These are phyloP conservation scores for Phortica variegata DNA, from an alignment of 1,140 invertebrate genomes.

Conservation along the genomic window DNA sequence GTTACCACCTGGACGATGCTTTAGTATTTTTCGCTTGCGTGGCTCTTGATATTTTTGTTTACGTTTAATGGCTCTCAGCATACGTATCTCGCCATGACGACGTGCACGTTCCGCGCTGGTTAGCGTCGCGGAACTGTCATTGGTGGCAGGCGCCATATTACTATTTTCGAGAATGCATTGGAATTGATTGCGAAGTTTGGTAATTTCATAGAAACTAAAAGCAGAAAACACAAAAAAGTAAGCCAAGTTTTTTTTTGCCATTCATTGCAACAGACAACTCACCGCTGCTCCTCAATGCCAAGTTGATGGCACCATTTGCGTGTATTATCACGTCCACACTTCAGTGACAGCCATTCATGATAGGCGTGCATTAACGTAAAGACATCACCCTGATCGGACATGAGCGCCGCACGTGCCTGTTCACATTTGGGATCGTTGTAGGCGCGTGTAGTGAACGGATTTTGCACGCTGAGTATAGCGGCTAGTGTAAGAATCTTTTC, in stretches of 20 bases:
- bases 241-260: too few species aligned
- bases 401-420: slow-evolving; percentile 31
- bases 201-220: slow-evolving; percentile 86
- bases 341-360: slow-evolving; percentile 85
- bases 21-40: slow-evolving; percentile 74
- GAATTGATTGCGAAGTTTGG: slow-evolving; percentile 89
- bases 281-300: slow-evolving; percentile 90
- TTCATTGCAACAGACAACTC: not conserved
- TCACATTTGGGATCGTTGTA: slow-evolving; percentile 81
- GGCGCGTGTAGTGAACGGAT: slow-evolving; percentile 88
- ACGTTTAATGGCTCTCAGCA: slow-evolving; percentile 77
- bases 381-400: slow-evolving; percentile 81
- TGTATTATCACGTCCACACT: slow-evolving; percentile 59
- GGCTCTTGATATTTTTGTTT: slow-evolving; percentile 64
- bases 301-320: slow-evolving; percentile 83
- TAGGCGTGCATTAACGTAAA: slow-evolving; percentile 88
- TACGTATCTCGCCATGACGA: slow-evolving; percentile 83
- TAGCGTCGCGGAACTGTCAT: slow-evolving; percentile 62
- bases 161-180: slow-evolving; percentile 79
- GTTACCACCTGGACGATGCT: slow-evolving; percentile 45
- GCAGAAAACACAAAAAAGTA: too few species aligned
- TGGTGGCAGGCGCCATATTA: slow-evolving; percentile 59
- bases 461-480: slow-evolving; percentile 90
- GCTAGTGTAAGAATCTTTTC: slow-evolving; percentile 91
- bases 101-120: slow-evolving; percentile 76